Evolutionary conservation across 1,140 invertebrate genomes (phyloP), one percentile per base, ranked within the genome.

Genomic region (Anadara kagoshimensis): DNA sequence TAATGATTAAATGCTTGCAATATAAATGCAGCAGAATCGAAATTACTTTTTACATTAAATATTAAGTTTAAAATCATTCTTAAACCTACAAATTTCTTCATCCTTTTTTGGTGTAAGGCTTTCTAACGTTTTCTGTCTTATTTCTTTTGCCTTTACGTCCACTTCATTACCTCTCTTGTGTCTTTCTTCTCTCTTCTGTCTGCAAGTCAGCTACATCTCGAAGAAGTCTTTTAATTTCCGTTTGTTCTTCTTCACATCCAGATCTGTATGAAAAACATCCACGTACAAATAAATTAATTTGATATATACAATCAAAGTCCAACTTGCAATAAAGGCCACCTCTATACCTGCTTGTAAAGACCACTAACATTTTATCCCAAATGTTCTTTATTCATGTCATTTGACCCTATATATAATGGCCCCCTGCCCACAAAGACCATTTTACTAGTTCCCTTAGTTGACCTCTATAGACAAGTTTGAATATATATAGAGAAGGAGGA

Each of bases 211-310:
- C 41, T 59, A 4, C 41, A 7, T 59, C 41, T 22, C 11, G 1
- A 12, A n/a, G n/a, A 4, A 24, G 26, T 14, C 11, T 20, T 29
- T 58, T 11, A 7, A 26, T 58, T n/a, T 58, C 57, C 5, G 57
- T 58, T 14, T 29, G 36, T 26, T 58, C 57, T n/a, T 58, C 57
- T 58, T 58, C 57, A 18, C 22, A n/a, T 58, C 8, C 57, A 12
- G 57, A 58, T 58, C 57, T 58, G n/a, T n/a, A 7, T 36, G 2
- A 36, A 36, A 7, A 36, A 36, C 7, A 36, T 36, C 2, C 7
- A 36, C 7, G 7, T 36, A 36, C 7, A 36, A 3, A 36, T 36
- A 36, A 3, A 36, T 36, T 3, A 3, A 36, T 36, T 3, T 36
- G n/a, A 36, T 36, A 36, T 36, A 36, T 36, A 36, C 7, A 36